Evolutionary conservation across 2,888 invertebrate species (phyloP).

Genomic region (Clitarchus hookeri): DNA sequence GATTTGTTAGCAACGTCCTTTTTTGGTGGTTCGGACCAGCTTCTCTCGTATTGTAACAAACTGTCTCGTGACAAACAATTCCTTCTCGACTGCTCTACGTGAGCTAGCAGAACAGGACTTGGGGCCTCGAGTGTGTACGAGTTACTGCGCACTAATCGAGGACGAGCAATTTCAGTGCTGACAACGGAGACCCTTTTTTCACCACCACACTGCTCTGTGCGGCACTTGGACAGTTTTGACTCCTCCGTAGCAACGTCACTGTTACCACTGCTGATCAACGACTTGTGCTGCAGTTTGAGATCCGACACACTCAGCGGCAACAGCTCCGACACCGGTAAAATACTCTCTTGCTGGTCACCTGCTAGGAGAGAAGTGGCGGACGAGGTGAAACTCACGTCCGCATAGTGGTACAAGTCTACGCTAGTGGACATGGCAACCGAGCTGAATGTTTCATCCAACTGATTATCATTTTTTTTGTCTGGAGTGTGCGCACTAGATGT

Average conservation of each 20-base stretch:
- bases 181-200: background rate
- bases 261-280: background rate
- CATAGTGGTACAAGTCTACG: background rate
- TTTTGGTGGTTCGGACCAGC: background rate
- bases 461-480: background rate
- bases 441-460: slow-evolving; percentile 11
- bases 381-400: background rate
- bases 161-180: slow-evolving; percentile 47
- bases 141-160: slow-evolving; percentile 67
- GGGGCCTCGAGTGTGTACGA: slow-evolving; percentile 80
- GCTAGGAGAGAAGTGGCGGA: background rate
- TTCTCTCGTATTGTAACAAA: background rate
- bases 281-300: slow-evolving; percentile 20
- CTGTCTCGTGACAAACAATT: slow-evolving; percentile 14
- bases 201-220: background rate
- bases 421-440: background rate
- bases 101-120: slow-evolving; percentile 73
- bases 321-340: background rate
- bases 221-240: background rate
- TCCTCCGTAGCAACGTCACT: background rate
- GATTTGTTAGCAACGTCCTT: background rate
- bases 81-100: slow-evolving; percentile 54
- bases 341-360: background rate
- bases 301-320: background rate
- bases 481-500: background rate